phyloP scores from a whole-genome alignment of 2,888 invertebrate genomes.

The Diabrotica balteata region DNA sequence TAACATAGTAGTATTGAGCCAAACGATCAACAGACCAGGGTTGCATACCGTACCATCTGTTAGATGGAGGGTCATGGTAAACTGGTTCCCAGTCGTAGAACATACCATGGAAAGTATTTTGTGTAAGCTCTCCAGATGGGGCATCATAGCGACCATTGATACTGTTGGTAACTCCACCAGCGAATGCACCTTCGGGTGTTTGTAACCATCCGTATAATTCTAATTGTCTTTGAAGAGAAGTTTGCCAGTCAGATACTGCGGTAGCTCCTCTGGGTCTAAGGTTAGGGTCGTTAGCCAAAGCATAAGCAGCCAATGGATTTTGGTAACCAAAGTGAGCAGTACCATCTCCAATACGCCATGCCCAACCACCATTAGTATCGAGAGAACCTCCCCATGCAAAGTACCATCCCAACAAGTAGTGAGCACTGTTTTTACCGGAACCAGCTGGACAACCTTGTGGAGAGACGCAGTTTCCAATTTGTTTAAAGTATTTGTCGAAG shows the following conservation, averaged over 20 bases:
- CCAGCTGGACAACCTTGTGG: constrained; percentile 38
- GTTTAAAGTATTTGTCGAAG: constrained; percentile 46
- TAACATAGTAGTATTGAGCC: constrained; percentile 45
- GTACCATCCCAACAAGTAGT: constrained; percentile 44
- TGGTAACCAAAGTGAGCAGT: constrained; percentile 45
- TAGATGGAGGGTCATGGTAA: constrained; percentile 46
- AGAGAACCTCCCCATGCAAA: constrained; percentile 45
- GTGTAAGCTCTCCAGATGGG: constrained; percentile 35
- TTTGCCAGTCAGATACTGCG: constrained; percentile 42
- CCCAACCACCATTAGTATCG: constrained; percentile 38
- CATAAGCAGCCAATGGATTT: constrained; percentile 43
- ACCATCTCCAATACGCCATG: constrained; percentile 45
- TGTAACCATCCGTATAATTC: constrained; percentile 45
- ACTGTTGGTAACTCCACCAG: constrained; percentile 44
- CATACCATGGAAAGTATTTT: constrained; percentile 44
- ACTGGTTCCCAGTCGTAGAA: constrained; percentile 47
- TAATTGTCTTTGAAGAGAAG: constrained; percentile 41
- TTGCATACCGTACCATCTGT: constrained; percentile 48
- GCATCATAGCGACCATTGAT: constrained; percentile 45
- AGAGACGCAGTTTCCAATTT: constrained; percentile 42
- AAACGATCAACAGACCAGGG: constrained; percentile 44
- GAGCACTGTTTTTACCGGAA: constrained; percentile 42
- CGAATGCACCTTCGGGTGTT: constrained; percentile 43
- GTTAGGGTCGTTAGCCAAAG: constrained; percentile 27
- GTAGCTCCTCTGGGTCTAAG: constrained; percentile 42